These are phyloP conservation scores for Meghimatium bilineatum DNA, from an alignment of 2,888 invertebrate species.

Conservation along the genomic window DNA sequence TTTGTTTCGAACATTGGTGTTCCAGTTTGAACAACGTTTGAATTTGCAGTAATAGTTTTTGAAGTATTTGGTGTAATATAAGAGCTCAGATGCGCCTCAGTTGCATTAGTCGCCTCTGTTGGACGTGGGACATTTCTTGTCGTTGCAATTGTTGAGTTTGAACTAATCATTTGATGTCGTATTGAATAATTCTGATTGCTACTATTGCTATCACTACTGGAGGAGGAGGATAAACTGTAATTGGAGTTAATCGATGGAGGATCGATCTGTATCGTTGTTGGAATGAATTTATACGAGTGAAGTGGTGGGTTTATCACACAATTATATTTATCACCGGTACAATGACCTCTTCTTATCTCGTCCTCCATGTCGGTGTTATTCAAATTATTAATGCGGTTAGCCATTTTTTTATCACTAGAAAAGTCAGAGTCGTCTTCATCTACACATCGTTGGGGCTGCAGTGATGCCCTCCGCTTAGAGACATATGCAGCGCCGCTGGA, in stretches of 20 bases:
- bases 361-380: not conserved
- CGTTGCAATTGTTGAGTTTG: not conserved
- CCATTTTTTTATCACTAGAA: not conserved
- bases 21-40: not conserved
- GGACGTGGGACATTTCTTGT: not conserved
- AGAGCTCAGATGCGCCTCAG: not conserved
- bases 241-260: slow-evolving; percentile 30
- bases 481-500: not conserved
- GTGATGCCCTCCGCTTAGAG: slow-evolving; percentile 30
- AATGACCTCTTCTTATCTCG: not conserved
- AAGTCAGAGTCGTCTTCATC: slow-evolving; percentile 36
- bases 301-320: not conserved
- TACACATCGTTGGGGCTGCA: slow-evolving; percentile 44
- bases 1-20: not conserved
- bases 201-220: not conserved
- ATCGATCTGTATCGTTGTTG: slow-evolving; percentile 41
- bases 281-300: not conserved
- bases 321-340: not conserved
- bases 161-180: not conserved
- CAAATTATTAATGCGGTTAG: not conserved
- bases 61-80: not conserved
- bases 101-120: not conserved
- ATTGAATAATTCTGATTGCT: not conserved
- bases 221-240: slow-evolving; percentile 18
- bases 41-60: not conserved